Evolutionary conservation across 2,797 vertebrate genomes (phyloP).

Genomic region (Picus viridis): DNA sequence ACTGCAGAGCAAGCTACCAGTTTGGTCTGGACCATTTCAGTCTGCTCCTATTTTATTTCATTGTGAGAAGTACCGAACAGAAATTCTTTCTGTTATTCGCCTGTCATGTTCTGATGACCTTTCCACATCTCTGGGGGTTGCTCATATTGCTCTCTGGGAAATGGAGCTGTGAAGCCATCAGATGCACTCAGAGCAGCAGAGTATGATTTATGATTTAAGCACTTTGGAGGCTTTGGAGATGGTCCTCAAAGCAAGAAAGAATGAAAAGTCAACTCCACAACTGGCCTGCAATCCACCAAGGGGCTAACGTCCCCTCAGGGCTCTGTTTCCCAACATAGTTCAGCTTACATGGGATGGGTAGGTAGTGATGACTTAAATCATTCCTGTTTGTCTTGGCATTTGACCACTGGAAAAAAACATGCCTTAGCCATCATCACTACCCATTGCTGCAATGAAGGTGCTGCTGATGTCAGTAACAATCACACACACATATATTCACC

Average conservation of each 20-base stretch:
- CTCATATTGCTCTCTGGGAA: slow-evolving; percentile 17
- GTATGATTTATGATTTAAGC: not conserved
- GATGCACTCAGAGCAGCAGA: not conserved
- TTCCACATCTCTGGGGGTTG: slow-evolving; percentile 11
- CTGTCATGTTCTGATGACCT: not conserved
- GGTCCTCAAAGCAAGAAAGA: not conserved
- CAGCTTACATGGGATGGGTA: not conserved
- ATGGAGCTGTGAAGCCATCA: not conserved
- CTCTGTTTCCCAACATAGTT: not conserved
- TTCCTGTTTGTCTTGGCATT: slow-evolving; percentile 34
- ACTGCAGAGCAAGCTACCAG: not conserved
- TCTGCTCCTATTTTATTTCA: not conserved
- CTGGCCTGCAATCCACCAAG: not conserved
- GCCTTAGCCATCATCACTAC: not conserved
- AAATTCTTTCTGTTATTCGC: not conserved
- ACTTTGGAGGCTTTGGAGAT: not conserved
- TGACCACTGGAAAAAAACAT: not conserved
- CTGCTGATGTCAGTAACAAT: not conserved
- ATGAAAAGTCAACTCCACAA: not conserved
- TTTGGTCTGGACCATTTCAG: not conserved
- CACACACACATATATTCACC: not conserved
- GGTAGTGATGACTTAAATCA: not conserved
- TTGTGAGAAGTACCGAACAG: not conserved
- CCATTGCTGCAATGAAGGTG: not conserved
- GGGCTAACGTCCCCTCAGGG: not conserved